Evolutionary conservation across 2,797 vertebrate genomes (phyloP), one percentile per base, ranked within the genome.

Genomic region (Linurgus olivaceus): DNA sequence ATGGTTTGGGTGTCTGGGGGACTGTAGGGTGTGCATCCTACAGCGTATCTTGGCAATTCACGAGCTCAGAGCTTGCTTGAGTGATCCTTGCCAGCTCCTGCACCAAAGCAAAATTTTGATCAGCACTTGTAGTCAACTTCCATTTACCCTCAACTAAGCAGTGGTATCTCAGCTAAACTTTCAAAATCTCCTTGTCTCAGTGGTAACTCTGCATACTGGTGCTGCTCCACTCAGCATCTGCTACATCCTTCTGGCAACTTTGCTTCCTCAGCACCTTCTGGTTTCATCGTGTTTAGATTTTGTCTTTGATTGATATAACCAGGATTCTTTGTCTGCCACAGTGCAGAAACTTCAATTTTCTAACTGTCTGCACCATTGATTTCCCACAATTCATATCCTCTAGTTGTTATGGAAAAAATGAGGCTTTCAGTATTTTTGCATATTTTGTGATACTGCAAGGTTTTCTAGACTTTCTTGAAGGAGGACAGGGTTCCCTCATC

Each of bases 281-380:
- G 61, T 83, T 91, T 96, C 40, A 40, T 68, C 6, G 3, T 62
- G 15, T 31, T 77, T 57, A 72, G 45, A 50, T 55, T 91, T 54
- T 62, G 55, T 26, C 61, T 86, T 96, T 88, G 71, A 81, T 28
- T 65, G 47, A 87, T 74, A 50, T 10, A 67, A 42, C 37, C 21
- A 67, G 35, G 65, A 87, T 66, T 74, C 68, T 93, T 92, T 95
- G 77, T 85, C 74, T 68, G 70, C 35, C 58, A 74, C 42, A 63
- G 45, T 74, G 65, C 35, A 83, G 94, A 91, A 74, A 16, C 57
- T 88, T 94, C 68, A 59, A 29, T 94, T 95, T 96, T 77, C 93
- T 94, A 88, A 73, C 44, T 91, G 68, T 83, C 68, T 91, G 91
- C 81, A 94, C 35, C 72, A 88, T 21, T 93, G 91, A 93, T 94